Percentiles rank a stretch among this genome's conserved stretches.
Conservation (phyloP, 37 sponge, comb jelly and placozoan genomes). For the Bolinopsis microptera region DNA sequence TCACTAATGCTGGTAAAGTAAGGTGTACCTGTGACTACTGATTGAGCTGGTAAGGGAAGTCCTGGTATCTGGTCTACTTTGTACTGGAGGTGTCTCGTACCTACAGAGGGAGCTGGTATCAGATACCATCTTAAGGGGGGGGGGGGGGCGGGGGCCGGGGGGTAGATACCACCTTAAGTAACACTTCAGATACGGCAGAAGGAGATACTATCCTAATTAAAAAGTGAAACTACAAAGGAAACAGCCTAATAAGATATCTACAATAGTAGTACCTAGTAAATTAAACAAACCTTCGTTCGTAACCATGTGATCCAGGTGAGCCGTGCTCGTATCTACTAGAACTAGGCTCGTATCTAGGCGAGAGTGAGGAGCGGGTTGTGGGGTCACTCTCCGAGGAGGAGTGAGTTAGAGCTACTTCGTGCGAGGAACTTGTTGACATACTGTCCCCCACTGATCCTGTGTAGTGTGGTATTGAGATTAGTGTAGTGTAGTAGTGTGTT, state of each 20-base stretch:
- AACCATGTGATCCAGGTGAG: neutral
- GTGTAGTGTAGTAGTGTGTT: neutral
- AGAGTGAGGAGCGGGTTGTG: neutral
- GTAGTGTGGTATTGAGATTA: neutral
- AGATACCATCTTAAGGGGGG: too few species aligned
- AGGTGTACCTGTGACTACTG: constrained; percentile 22
- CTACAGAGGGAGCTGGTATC: too few species aligned
- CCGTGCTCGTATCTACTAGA: neutral
- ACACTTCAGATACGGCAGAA: too few species aligned
- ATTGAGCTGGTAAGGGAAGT: neutral
- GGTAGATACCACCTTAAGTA: too few species aligned
- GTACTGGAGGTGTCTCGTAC: neutral
- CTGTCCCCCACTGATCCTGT: constrained; percentile 34
- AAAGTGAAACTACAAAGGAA: too few species aligned
- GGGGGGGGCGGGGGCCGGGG: too few species aligned
- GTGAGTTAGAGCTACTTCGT: neutral
- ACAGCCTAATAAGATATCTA: too few species aligned
- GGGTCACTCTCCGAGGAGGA: constrained; percentile 12
- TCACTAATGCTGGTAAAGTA: too few species aligned
- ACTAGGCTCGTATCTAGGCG: neutral
- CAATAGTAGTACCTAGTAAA: too few species aligned
- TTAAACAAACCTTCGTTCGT: too few species aligned
- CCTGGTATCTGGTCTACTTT: neutral
- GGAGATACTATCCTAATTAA: too few species aligned
- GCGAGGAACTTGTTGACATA: constrained; percentile 43